Base-by-base conservation (phyloP, 1,140 invertebrate genomes). In the Trinorchestia longiramus region DNA sequence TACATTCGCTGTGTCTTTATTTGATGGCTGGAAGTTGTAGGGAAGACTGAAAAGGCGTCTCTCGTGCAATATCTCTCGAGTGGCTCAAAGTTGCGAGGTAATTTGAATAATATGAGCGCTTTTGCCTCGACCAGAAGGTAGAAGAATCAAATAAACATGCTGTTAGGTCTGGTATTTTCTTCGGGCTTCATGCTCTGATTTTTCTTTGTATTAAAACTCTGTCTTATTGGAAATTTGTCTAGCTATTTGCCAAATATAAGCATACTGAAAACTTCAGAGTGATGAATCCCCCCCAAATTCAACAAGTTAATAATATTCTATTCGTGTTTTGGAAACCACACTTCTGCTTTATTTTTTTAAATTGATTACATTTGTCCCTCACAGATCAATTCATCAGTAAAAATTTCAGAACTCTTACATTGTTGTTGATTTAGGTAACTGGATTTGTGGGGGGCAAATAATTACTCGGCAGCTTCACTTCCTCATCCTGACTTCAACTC, bases 101-200 rank as follows among this genome's bases (percentile, higher is more conserved):
- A 77, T 77, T 77, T 77, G 62, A 77, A 77, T 77, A 77, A 77
- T 77, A 77, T 77, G 62, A 77, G 62, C 62, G 62, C 62, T 36
- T 77, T 77, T 28, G 62, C 11, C 28, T 28, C 62, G 8, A 36
- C 62, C 62, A 19, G 11, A 77, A 11, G 62, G 62, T 28, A 28
- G 1, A 77, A 36, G 62, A 77, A 77, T 77, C 62, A 77, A 77
- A 77, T 77, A 77, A 77, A 77, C 62, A 77, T 36, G 36, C 62
- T 77, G 15, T 77, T 23, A 15, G 28, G 62, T 77, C 62, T 77
- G 11, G 1, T 77, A 1, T 36, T 23, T 77, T 77, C 62, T 23
- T 3, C 62, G 1, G 1, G 62, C 28, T 77, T 1, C 62, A 36
- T 19, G 62, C 36, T 77, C 62, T 77, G 1, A 23, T 3, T 77